Base-by-base conservation (phyloP, 2,888 invertebrate species). In the Scelioninae gen. 1 region DNA sequence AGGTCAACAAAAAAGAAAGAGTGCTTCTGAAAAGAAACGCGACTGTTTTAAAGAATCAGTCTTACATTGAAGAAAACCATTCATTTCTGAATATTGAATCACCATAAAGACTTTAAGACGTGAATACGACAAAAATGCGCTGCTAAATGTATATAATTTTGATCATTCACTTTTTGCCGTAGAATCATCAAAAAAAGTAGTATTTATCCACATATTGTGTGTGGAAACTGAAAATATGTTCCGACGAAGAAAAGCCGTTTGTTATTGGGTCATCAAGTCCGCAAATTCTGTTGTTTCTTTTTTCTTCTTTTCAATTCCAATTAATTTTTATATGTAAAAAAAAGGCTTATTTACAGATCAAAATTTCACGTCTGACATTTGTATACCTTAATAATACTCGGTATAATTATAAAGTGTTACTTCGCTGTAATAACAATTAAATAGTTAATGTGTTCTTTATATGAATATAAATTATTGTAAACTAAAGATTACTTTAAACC, bases 61-160 rank as follows among this genome's bases (percentile, higher is more conserved):
- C 55, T 77, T 62, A 32, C 58, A 81, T 84, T 81, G 69, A 81
- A 71, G 72, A 78, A 81, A 81, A 81, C 72, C 83, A 63, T 84
- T 68, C 71, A 78, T 80, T 74, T 66, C 49, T 55, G 77, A 83
- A 80, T 83, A 75, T 80, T 76, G 83, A 83, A 80, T 80, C 80
- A 80, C 79, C 83, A 83, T 79, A 83, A 83, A 79, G 83, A 60
- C 79, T 71, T 75, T 71, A 71, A 60, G 65, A 43, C 15, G 47
- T 68, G 77, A 72, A 68, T 77, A 68, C 77, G 63, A 68, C 55
- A 68, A 82, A 82, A 82, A 53, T 74, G 31, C 34, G 31, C 34
- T 0, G 49, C n/a, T 74, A 74, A 82, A 53, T 82, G 43, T 78
- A 78, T 82, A 74, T 78, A 65, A 81, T 72, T 79, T 79, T 55